Conservation (phyloP, 2,888 invertebrate genomes). For the Orthosia cruda region DNA sequence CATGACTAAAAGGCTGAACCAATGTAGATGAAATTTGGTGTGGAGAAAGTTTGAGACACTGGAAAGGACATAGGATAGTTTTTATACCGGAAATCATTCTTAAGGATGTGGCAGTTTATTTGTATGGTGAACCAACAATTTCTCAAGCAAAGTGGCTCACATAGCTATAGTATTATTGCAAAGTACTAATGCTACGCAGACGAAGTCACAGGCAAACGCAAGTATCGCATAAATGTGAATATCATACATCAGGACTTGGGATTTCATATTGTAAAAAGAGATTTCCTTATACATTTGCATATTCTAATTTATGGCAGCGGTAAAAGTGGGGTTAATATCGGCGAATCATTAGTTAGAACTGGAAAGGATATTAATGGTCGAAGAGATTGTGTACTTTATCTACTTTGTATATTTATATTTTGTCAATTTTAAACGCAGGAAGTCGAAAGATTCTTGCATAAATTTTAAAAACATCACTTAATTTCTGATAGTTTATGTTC, state of each 20-base stretch:
- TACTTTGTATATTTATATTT: not conserved
- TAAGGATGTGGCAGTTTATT: no score
- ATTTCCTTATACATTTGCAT: constrained; percentile 60
- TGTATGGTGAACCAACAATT: no score
- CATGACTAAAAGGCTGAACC: no score
- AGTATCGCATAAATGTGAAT: constrained; percentile 11
- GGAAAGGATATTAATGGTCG: constrained; percentile 20
- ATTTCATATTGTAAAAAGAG: constrained; percentile 37
- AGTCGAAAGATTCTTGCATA: constrained; percentile 2
- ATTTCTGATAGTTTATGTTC: not conserved
- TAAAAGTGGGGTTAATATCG: constrained; percentile 17
- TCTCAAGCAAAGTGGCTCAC: no score
- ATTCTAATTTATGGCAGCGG: constrained; percentile 52
- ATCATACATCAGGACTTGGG: constrained; percentile 34
- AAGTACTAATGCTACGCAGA: no score
- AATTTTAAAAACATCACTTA: not conserved
- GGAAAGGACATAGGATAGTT: no score
- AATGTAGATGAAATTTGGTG: no score
- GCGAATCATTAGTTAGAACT: constrained; percentile 26
- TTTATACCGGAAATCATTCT: no score
- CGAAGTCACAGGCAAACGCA: no score
- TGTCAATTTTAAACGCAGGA: not conserved
- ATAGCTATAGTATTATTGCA: no score
- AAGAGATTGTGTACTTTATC: not conserved
- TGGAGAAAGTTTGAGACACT: no score